These are phyloP conservation scores for Charaxes varanes DNA, from an alignment of 1,140 invertebrate genomes.

Conservation along the genomic window DNA sequence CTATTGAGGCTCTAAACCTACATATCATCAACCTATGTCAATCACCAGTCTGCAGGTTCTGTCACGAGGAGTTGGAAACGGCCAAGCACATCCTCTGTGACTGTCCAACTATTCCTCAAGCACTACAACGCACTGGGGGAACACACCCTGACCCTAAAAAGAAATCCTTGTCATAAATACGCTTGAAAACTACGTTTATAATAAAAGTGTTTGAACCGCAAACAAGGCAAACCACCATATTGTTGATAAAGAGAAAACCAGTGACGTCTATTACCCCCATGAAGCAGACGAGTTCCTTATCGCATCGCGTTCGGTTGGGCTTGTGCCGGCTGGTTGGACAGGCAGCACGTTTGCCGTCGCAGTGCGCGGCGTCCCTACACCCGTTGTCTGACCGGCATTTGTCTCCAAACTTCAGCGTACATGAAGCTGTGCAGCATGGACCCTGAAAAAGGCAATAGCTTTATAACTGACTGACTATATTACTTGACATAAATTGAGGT, in stretches of 20 bases:
- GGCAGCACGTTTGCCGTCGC: constrained; percentile 87
- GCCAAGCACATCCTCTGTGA: no score
- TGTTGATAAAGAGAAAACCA: neutral
- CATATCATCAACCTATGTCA: no score
- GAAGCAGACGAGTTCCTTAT: constrained; percentile 94
- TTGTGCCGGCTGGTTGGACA: constrained; percentile 95
- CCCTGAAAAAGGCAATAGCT: constrained; percentile 82
- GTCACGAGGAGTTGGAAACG: no score
- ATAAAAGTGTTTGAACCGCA: no score
- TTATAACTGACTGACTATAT: neutral
- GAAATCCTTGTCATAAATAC: no score
- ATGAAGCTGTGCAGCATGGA: constrained; percentile 94
- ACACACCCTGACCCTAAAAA: no score
- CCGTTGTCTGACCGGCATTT: constrained; percentile 96
- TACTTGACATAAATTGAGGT: neutral
- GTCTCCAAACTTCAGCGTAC: constrained; percentile 88
- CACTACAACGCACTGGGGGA: no score
- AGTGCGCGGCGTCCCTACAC: constrained; percentile 92
- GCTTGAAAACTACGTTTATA: no score
- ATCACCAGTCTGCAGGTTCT: no score
- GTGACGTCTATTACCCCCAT: constrained; percentile 88
- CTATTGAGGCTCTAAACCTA: no score
- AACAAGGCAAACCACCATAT: neutral
- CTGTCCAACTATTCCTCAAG: no score
- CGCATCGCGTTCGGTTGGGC: constrained; percentile 95